Percentiles rank a stretch among this genome's conserved stretches.
phyloP scores from a whole-genome alignment of 2,797 vertebrate species.

The Sebastes goodei region DNA sequence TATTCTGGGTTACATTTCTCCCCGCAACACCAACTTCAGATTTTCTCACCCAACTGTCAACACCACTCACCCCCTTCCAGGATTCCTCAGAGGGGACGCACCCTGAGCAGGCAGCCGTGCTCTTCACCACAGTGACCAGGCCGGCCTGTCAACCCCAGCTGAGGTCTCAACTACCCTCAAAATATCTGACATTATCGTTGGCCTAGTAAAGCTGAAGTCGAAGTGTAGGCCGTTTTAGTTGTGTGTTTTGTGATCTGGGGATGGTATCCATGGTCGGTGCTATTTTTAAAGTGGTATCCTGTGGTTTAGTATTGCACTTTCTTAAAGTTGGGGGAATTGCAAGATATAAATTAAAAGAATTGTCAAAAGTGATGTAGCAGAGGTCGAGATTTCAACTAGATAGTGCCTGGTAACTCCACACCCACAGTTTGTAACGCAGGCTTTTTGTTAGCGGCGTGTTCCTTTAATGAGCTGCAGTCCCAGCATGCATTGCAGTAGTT shows the following conservation, averaged over 20 bases:
- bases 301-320: background rate
- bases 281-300: background rate
- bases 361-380: background rate
- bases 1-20: slow-evolving; percentile 67
- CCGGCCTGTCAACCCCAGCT: slow-evolving; percentile 25
- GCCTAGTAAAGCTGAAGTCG: background rate
- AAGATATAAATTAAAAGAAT: background rate
- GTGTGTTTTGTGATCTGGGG: background rate
- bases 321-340: background rate
- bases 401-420: background rate
- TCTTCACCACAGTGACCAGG: slow-evolving; percentile 60
- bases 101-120: slow-evolving; percentile 51
- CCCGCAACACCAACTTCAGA: slow-evolving; percentile 52
- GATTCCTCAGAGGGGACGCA: slow-evolving; percentile 58
- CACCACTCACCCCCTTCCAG: slow-evolving; percentile 25
- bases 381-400: background rate
- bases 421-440: background rate
- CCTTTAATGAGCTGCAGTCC: background rate
- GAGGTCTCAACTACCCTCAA: slow-evolving; percentile 44
- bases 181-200: slow-evolving; percentile 47
- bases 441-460: background rate
- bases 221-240: background rate
- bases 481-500: background rate
- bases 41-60: slow-evolving; percentile 44
- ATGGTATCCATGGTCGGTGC: background rate